Percentiles rank a stretch among this genome's conserved stretches.
Evolutionary conservation across 2,797 vertebrate species (phyloP).

Genomic region (Sebastes dallii): DNA sequence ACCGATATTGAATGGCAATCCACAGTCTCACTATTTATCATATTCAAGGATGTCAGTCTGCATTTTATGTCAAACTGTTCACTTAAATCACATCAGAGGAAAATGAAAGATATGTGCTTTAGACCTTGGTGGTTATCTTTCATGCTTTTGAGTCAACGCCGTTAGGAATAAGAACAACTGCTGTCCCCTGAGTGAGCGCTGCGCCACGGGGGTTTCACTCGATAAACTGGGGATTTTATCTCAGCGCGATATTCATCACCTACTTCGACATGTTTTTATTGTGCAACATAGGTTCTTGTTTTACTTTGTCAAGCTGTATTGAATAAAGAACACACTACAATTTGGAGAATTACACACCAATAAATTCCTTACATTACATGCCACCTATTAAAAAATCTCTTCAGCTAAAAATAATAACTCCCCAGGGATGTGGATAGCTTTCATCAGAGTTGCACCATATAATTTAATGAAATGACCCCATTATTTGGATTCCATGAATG

Average conservation of each 20-base stretch:
- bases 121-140: conserved; percentile 35
- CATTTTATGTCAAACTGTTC: conserved; percentile 11
- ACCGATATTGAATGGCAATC: background rate
- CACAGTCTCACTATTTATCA: conserved; percentile 1
- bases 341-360: background rate
- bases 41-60: background rate
- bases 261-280: conserved; percentile 22
- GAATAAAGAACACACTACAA: background rate
- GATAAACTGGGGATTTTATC: conserved; percentile 38
- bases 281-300: conserved; percentile 20
- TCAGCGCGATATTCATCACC: conserved; percentile 42
- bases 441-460: background rate
- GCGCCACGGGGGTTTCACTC: conserved; percentile 5
- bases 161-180: conserved; percentile 17
- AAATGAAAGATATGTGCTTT: conserved; percentile 13
- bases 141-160: conserved; percentile 13
- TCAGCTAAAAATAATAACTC: background rate
- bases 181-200: conserved; percentile 8
- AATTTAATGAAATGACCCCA: conserved; percentile 14
- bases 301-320: background rate
- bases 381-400: background rate
- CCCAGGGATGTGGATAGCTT: background rate
- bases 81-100: conserved; percentile 9
- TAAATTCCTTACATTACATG: background rate
- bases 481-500: conserved; percentile 52